phyloP scores from a whole-genome alignment of 2,797 vertebrate genomes.

The Chaenodraco wilsoni region DNA sequence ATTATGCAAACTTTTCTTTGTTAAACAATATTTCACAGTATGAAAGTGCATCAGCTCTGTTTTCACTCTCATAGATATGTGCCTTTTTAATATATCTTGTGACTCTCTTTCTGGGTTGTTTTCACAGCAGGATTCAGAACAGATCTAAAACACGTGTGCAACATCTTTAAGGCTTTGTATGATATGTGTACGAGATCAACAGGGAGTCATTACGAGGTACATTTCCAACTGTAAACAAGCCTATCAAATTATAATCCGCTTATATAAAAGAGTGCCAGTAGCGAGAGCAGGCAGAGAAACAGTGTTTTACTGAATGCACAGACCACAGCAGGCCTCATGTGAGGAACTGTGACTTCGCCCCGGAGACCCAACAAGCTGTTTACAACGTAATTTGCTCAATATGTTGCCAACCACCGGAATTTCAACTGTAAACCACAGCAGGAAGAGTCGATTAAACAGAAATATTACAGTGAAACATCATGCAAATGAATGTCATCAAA shows the following conservation, averaged over 20 bases:
- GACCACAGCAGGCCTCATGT: conserved; percentile 46
- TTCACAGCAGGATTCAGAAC: not conserved
- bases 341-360: conserved; percentile 45
- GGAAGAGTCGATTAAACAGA: conserved; percentile 6
- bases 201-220: not conserved
- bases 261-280: conserved; percentile 8
- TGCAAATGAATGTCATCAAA: not conserved
- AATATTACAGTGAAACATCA: not conserved
- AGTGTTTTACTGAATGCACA: conserved; percentile 33
- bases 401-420: conserved; percentile 45
- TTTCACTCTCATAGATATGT: not conserved
- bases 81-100: not conserved
- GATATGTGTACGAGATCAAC: not conserved
- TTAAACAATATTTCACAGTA: not conserved
- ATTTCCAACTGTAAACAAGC: conserved; percentile 8
- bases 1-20: not conserved
- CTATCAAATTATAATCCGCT: not conserved
- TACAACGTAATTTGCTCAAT: conserved; percentile 39
- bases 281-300: not conserved
- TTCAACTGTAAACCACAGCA: conserved; percentile 27
- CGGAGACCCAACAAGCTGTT: conserved; percentile 42
- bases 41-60: not conserved
- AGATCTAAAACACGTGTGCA: not conserved
- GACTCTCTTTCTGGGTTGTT: not conserved
- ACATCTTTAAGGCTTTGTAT: not conserved